phyloP scores from a whole-genome alignment of 2,797 vertebrate genomes.

The Lepilemur septentrionalis region DNA sequence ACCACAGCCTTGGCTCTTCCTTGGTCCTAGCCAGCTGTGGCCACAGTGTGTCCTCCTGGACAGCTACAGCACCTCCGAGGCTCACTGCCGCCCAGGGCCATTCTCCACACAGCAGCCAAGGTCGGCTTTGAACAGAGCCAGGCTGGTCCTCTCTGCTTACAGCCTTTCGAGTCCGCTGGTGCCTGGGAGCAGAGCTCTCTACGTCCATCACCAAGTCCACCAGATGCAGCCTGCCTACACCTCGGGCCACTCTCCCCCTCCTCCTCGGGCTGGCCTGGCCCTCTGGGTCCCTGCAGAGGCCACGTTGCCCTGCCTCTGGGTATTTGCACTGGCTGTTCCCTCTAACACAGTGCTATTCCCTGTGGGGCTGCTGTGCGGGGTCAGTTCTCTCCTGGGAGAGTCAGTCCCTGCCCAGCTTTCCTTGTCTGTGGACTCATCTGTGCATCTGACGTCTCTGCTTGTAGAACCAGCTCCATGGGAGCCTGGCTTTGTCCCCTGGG shows the following conservation, averaged over 20 bases:
- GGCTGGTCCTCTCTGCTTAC: neutral
- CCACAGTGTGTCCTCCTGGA: too few relatives aligned
- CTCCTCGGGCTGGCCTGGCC: fast-evolving
- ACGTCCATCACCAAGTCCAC: neutral
- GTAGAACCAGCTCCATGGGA: too few relatives aligned
- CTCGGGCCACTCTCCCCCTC: neutral
- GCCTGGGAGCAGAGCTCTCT: neutral
- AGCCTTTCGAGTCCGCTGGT: neutral
- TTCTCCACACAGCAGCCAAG: fast-evolving
- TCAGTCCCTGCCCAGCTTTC: neutral
- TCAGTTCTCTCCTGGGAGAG: neutral
- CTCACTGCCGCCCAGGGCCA: fast-evolving
- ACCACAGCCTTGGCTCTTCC: too few relatives aligned
- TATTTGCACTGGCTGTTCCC: neutral
- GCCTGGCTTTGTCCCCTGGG: neutral
- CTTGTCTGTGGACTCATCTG: neutral
- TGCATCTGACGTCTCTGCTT: neutral
- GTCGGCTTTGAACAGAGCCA: neutral
- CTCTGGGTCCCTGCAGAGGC: neutral
- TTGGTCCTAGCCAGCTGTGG: neutral
- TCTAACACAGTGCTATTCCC: neutral
- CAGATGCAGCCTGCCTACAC: fast-evolving
- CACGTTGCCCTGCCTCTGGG: neutral
- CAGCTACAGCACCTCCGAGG: neutral
- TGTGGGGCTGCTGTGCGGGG: neutral